phyloP scores from a whole-genome alignment of 2,888 invertebrate genomes.

The Stenodera caucasica region DNA sequence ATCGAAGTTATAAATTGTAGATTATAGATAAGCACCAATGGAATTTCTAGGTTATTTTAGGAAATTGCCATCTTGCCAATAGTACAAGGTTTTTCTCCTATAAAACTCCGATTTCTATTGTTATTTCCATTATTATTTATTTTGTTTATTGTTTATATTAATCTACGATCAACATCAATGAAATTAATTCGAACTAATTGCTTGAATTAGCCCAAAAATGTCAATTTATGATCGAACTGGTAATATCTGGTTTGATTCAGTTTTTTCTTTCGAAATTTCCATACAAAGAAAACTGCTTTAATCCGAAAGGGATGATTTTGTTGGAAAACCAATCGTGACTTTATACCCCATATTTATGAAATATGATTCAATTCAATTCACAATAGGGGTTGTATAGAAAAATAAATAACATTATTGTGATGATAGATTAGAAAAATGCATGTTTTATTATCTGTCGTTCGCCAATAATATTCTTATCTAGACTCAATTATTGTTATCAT shows the following conservation, averaged over 20 bases:
- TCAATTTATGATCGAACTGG: not conserved
- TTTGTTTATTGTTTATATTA: not conserved
- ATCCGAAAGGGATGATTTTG: not conserved
- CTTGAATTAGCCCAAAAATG: not conserved
- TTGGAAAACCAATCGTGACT: no score
- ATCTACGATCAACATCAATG: not conserved
- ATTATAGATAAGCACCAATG: conserved; percentile 20
- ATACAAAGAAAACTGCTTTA: no score
- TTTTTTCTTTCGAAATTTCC: not conserved
- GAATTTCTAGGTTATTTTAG: conserved; percentile 18
- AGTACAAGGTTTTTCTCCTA: not conserved
- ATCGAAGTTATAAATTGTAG: not conserved
- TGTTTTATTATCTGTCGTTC: no score
- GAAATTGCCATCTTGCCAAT: conserved; percentile 12
- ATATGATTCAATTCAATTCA: no score
- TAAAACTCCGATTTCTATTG: no score
- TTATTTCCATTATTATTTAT: no score
- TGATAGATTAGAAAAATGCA: no score
- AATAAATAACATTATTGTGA: no score
- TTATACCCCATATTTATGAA: no score
- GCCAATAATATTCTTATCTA: no score
- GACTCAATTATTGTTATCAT: no score
- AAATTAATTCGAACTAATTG: not conserved
- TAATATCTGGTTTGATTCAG: not conserved
- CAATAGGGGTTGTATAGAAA: no score